Evolutionary conservation across 2,113 vertebrate genomes (phyloP), one percentile per base, ranked within the genome.

Genomic region (Acanthochromis polyacanthus): DNA sequence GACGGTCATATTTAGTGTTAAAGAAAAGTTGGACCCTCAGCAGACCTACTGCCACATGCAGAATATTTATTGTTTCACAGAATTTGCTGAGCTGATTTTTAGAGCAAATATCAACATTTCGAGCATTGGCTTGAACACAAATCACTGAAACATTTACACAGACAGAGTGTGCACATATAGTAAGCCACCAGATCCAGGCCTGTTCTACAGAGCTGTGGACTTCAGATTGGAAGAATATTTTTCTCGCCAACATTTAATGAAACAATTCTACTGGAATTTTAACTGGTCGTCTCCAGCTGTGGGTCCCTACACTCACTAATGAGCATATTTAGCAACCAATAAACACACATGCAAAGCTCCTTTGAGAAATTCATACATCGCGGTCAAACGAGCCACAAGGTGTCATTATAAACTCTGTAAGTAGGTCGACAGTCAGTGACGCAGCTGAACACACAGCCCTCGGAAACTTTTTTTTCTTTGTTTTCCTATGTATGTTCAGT

Each of bases 401-500:
- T 52, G 51, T 65, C 12, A 55, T 55, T 52, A 46, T 55, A 17
- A 57, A 57, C 9, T 9, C 15, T 71, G 22, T 7, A 71, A 32
- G 38, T 67, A 71, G 59, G 64, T 12, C 66, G 78, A 6, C 16
- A 61, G 67, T 62, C 12, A 50, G 6, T 19, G 72, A 68, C 53
- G 23, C 59, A 16, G 19, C 15, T 43, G 5, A 40, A 32, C 64
- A 38, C 28, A 30, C 17, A 6, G 36, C 51, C 30, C 36, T 17
- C 38, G 79, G 46, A 60, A 65, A 25, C n/a, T 2, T 52, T 52
- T 46, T 45, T 16, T 53, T 30, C 16, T 64, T n/a, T 36, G 32
- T 57, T 58, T 53, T 40, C 60, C 22, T 40, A 7, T 23, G 64
- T 75, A 83, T 84, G 62, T 57, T 71, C 12, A 36, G 53, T 63